A percentile compares a stretch with the other conserved stretches of the same genome.
Evolutionary conservation across 2,888 invertebrate genomes (phyloP).

Genomic region (Chesias legatella): DNA sequence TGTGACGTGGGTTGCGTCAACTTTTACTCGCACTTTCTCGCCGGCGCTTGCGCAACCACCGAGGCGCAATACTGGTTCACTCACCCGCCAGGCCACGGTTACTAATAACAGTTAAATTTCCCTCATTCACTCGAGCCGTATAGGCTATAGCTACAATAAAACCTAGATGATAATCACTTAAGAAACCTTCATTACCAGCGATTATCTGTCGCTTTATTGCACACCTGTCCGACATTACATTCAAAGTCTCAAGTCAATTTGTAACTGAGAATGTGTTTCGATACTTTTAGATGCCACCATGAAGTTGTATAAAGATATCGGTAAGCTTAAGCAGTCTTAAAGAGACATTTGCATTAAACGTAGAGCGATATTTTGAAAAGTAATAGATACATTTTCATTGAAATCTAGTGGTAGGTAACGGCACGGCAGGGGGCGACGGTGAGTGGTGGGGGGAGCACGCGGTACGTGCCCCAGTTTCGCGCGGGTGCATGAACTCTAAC

Average conservation of each 20-base stretch:
- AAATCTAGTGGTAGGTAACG: constrained; percentile 73
- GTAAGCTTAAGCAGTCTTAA: constrained; percentile 23
- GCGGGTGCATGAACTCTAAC: constrained; percentile 80
- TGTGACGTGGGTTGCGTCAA: constrained; percentile 77
- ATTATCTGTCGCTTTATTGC: constrained; percentile 32
- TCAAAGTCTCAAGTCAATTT: constrained; percentile 31
- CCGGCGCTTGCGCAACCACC: constrained; percentile 72
- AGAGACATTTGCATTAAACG: constrained; percentile 37
- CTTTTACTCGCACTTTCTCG: constrained; percentile 80
- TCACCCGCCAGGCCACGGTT: constrained; percentile 40
- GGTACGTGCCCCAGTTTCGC: constrained; percentile 78
- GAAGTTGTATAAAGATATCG: constrained; percentile 27
- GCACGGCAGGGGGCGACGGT: constrained; percentile 46
- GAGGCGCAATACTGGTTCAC: constrained; percentile 66
- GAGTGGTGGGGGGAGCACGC: constrained; percentile 55
- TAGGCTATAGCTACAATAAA: constrained; percentile 9
- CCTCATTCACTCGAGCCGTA: constrained; percentile 26
- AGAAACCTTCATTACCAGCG: constrained; percentile 37
- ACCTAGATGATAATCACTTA: constrained; percentile 26
- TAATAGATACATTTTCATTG: constrained; percentile 70
- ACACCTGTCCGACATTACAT: constrained; percentile 42
- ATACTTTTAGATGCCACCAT: constrained; percentile 16
- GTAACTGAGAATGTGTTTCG: constrained; percentile 28
- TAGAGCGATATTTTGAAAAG: constrained; percentile 39
- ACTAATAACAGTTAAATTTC: constrained; percentile 58